A percentile compares a stretch with the other conserved stretches of the same genome.
Evolutionary conservation across 2,888 invertebrate species (phyloP).

Genomic region (Eupithecia abbreviata): DNA sequence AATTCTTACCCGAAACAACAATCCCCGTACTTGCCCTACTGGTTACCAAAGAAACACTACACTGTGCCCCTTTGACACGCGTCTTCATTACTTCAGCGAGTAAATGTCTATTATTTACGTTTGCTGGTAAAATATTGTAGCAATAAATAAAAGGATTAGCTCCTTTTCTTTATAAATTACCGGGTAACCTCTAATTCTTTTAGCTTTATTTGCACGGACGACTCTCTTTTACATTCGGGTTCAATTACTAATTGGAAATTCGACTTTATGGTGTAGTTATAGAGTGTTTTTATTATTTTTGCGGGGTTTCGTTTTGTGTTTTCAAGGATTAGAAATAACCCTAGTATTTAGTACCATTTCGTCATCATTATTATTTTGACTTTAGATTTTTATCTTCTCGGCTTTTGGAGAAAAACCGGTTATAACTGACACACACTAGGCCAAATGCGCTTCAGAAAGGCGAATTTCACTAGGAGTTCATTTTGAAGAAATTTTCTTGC

Average conservation of each 20-base stretch:
- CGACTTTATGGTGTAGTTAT: not conserved
- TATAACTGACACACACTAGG: too few relatives aligned
- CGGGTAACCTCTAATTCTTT: not conserved
- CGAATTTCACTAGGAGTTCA: too few relatives aligned
- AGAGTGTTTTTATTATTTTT: not conserved
- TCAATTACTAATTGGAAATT: not conserved
- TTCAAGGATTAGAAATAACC: too few relatives aligned
- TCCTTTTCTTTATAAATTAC: constrained; percentile 16
- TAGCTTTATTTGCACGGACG: constrained; percentile 9
- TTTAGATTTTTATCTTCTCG: too few relatives aligned
- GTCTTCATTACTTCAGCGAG: constrained; percentile 11
- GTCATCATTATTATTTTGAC: too few relatives aligned
- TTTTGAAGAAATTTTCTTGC: too few relatives aligned
- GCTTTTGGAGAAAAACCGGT: too few relatives aligned
- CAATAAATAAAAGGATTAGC: constrained; percentile 21
- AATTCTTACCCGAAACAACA: too few relatives aligned
- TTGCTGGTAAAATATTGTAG: constrained; percentile 18
- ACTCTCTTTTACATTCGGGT: not conserved
- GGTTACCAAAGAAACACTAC: not conserved
- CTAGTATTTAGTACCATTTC: too few relatives aligned
- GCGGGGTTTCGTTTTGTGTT: too few relatives aligned
- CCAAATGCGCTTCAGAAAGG: too few relatives aligned
- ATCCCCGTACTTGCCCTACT: not conserved
- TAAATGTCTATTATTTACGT: constrained; percentile 13
- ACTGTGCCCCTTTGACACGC: not conserved